These are phyloP conservation scores for Anodontia alba DNA, from an alignment of 2,888 invertebrate species.

Conservation along the genomic window DNA sequence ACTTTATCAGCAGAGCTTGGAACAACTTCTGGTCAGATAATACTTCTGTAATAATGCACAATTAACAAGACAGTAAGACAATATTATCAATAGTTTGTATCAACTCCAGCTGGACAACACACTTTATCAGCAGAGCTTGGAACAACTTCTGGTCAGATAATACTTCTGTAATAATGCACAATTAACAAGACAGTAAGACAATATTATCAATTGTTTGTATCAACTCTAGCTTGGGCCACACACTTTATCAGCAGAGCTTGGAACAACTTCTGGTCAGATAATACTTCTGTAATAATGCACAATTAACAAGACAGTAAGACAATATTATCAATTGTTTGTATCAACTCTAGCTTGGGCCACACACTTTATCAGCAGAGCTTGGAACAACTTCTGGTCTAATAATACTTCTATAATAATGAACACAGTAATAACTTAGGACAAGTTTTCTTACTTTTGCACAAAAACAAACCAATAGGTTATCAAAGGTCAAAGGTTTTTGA, in stretches of 20 bases:
- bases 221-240: constrained; percentile 97
- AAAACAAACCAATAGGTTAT: too few relatives aligned
- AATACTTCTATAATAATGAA: constrained; percentile 74
- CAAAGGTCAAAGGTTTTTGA: too few relatives aligned
- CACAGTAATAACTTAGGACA: too few relatives aligned
- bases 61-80: too few relatives aligned
- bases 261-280: constrained; percentile 87
- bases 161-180: constrained; percentile 71
- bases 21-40: constrained; percentile 87
- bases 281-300: constrained; percentile 72
- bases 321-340: constrained; percentile 99
- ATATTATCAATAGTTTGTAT: constrained; percentile 99
- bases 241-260: constrained; percentile 95
- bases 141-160: constrained; percentile 87
- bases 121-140: constrained; percentile 94
- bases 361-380: constrained; percentile 95
- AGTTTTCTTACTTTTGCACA: too few relatives aligned
- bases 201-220: constrained; percentile 99
- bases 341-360: constrained; percentile 98
- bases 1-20: constrained; percentile 94
- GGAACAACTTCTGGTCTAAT: constrained; percentile 87
- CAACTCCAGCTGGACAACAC: constrained; percentile 98
- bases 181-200: too few relatives aligned
- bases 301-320: too few relatives aligned
- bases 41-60: constrained; percentile 71